These are phyloP conservation scores for Hyles euphorbiae DNA, from an alignment of 1,140 invertebrate genomes.

Conservation along the genomic window DNA sequence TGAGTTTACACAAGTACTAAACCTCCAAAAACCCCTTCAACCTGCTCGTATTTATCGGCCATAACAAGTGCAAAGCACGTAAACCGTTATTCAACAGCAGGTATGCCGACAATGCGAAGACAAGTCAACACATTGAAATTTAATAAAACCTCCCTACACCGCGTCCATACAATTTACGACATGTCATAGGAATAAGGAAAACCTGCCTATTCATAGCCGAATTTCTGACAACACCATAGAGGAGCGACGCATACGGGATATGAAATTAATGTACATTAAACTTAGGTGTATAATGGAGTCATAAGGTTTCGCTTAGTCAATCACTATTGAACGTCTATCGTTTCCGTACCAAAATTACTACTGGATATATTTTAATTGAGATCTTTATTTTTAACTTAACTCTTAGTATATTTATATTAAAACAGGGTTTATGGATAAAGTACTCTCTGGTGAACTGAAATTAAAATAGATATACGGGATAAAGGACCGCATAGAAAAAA, in stretches of 20 bases:
- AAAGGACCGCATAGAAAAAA: neutral
- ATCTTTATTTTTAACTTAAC: too few relatives aligned
- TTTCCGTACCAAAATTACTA: too few relatives aligned
- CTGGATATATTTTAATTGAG: too few relatives aligned
- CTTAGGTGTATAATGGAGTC: too few relatives aligned
- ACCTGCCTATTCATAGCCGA: slow-evolving; percentile 1
- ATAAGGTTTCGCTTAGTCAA: too few relatives aligned
- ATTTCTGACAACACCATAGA: neutral
- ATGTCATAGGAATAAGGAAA: slow-evolving; percentile 9
- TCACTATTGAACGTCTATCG: too few relatives aligned
- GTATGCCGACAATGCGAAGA: slow-evolving; percentile 49
- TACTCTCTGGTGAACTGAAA: too few relatives aligned
- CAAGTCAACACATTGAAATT: slow-evolving; percentile 48
- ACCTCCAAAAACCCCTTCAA: neutral
- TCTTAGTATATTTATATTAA: too few relatives aligned
- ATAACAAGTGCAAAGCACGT: slow-evolving; percentile 34
- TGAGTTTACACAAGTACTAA: too few relatives aligned
- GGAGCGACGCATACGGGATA: too few relatives aligned
- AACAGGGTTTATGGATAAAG: too few relatives aligned
- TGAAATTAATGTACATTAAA: too few relatives aligned
- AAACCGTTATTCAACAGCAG: slow-evolving; percentile 49
- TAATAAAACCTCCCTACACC: slow-evolving; percentile 43
- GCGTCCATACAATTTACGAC: slow-evolving; percentile 17
- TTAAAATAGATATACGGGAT: neutral
- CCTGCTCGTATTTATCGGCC: slow-evolving; percentile 11